These are phyloP conservation scores for Pogonus chalceus DNA, from an alignment of 1,140 invertebrate genomes.

Conservation along the genomic window DNA sequence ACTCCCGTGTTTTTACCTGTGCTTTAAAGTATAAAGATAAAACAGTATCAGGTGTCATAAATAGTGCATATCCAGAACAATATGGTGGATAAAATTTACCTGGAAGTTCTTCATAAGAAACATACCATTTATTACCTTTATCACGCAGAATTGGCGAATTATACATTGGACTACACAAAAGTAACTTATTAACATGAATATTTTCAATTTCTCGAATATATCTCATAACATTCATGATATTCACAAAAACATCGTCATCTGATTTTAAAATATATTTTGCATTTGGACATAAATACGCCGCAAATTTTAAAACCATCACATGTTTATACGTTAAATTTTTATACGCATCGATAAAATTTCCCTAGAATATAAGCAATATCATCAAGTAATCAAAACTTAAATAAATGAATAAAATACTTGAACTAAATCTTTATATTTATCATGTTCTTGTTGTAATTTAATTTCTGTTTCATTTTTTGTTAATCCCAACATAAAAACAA, in stretches of 20 bases:
- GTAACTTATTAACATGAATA: constrained; percentile 46
- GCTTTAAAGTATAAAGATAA: constrained; percentile 51
- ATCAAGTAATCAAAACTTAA: too few species aligned
- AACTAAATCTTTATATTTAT: constrained; percentile 55
- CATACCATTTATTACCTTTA: constrained; percentile 68
- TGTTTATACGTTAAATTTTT: constrained; percentile 83
- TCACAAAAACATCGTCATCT: constrained; percentile 72
- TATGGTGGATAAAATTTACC: constrained; percentile 56
- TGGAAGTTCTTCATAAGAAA: constrained; percentile 56
- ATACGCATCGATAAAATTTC: constrained; percentile 68
- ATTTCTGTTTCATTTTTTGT: constrained; percentile 38
- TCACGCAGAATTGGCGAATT: constrained; percentile 44
- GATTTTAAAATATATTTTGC: constrained; percentile 66
- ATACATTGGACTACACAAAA: constrained; percentile 46
- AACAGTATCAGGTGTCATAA: constrained; percentile 62
- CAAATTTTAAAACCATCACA: constrained; percentile 75
- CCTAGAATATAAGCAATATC: too few species aligned
- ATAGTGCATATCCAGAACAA: constrained; percentile 63
- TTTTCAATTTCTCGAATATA: constrained; percentile 50
- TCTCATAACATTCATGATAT: constrained; percentile 50
- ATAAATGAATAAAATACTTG: too few species aligned
- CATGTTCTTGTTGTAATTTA: constrained; percentile 48
- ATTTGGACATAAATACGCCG: constrained; percentile 53
- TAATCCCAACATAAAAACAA: constrained; percentile 62
- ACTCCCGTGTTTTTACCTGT: too few species aligned